Base-by-base conservation (phyloP, 2,797 vertebrate genomes). In the Cynopterus sphinx region DNA sequence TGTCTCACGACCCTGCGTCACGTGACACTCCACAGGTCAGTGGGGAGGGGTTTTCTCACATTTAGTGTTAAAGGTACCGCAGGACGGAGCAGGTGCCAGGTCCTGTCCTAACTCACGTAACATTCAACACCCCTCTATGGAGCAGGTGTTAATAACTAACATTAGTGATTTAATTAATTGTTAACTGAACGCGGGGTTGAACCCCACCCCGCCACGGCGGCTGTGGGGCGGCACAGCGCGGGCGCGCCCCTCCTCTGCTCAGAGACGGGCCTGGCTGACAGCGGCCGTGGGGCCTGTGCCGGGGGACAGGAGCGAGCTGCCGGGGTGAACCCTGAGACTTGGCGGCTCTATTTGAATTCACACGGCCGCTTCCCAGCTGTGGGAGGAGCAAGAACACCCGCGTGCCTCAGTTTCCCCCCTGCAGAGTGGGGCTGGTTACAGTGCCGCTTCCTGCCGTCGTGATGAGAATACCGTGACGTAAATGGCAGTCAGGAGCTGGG, bases 291-390 rank as follows among this genome's bases (percentile, higher is more conserved):
- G 59, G 57, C 26, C 57, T 13, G 22, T 31, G 57, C 2, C 4
- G 26, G 22, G 57, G 26, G 57, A 13, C 11, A 61, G 57, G 4
- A 7, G 1, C 0, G 3, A 28, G 75, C 1, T 4, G 36, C 1
- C 1, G 4, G 65, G 16, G 2, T 17, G 12, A 33, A 71, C 22
- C 3, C 13, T 16, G 26, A 9, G 33, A 28, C 21, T 24, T 1
- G 0, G 36, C 21, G 39, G 36, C 22, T 19, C 49, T 6, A 0
- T 9, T 49, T 22, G 41, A 7, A 1, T 26, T 19, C 9, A 8
- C 59, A 4, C 0, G 1, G 46, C 67, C 22, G 0, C 53, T 33
- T 17, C 6, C 26, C 4, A 15, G 28, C 41, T 31, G 17, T 31
- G 46, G 17, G 75, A 24, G 5, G 7, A 19, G 8, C 55, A n/a